These are phyloP conservation scores for Shargacucullia verbasci DNA, from an alignment of 2,888 invertebrate species.

Conservation along the genomic window DNA sequence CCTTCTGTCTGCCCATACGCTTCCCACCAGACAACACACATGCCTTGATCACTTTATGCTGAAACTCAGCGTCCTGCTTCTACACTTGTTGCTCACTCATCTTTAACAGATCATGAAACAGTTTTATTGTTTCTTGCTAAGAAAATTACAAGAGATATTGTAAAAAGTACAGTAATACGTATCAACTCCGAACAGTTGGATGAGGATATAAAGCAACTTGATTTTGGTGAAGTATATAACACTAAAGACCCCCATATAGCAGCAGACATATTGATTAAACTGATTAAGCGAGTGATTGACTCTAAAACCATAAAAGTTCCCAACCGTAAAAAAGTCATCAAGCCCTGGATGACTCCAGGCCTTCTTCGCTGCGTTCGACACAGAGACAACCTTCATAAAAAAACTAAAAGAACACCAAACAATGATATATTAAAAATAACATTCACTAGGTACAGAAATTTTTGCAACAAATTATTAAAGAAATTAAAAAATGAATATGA, in stretches of 20 bases:
- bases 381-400: slow-evolving; percentile 8
- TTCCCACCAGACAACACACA: slow-evolving; percentile 1
- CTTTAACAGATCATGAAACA: slow-evolving; percentile 14
- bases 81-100: slow-evolving; percentile 12
- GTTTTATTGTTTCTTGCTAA: slow-evolving; percentile 11
- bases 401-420: background rate
- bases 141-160: background rate
- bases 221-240: slow-evolving; percentile 7
- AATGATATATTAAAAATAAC: background rate
- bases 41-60: slow-evolving; percentile 16
- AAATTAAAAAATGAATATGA: slow-evolving; percentile 3
- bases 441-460: slow-evolving; percentile 12
- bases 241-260: slow-evolving; percentile 2
- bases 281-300: background rate
- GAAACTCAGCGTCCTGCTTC: slow-evolving; percentile 7
- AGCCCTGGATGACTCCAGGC: slow-evolving; percentile 14
- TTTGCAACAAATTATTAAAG: slow-evolving; percentile 4
- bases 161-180: background rate
- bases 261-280: background rate
- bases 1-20: slow-evolving; percentile 11
- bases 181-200: slow-evolving; percentile 9
- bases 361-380: slow-evolving; percentile 8
- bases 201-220: background rate
- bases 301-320: slow-evolving; percentile 1
- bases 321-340: slow-evolving; percentile 6